Base-by-base conservation (phyloP, 30 jellyfish, hydroid and myxozoan genomes). In the Rhopilema esculentum region DNA sequence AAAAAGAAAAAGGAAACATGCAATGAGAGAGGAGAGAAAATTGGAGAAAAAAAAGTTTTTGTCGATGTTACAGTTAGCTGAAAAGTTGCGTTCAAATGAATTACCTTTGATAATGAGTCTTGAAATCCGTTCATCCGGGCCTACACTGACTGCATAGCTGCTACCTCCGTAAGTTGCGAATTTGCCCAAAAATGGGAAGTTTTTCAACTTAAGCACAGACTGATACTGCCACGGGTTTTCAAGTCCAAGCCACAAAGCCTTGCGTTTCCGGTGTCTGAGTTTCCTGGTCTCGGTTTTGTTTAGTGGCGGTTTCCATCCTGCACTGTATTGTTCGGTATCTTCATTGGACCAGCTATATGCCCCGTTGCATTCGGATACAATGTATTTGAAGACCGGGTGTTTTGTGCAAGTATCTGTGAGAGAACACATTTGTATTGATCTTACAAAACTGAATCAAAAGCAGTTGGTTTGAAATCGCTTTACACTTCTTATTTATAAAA, bases 171-270 rank as follows among this genome's bases (percentile, higher is more conserved):
- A 93, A 20, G 98, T 88, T 57, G 91, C 94, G 50, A 93, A 88
- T 48, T 65, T 77, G 29, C 98, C 98, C 64, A 83, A 66, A 87
- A 93, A 93, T 20, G 98, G 98, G 83, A 93, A 93, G 68, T 91
- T 88, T 75, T 88, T 93, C 82, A 93, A 67, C 87, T 87, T 82
- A 74, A 75, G 74, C 49, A 87, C 96, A 16, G 96, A 87, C 52
- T 93, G 97, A 70, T 88, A 77, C 61, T 78, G 77, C 98, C 98
- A 93, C 0, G 98, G 97, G 71, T 88, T 79, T 85, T 93, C 98
- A 65, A 88, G 83, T 19, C 98, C 98, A 4, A 86, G 84, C 83
- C 85, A 93, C 69, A 73, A 53, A 16, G 98, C 97, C 51, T 93
- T 89, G 8, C 97, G 84, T 48, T 83, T 88, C 28, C 97, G 75